These are phyloP conservation scores for Drosophila suboccidentalis DNA, from an alignment of 2,888 invertebrate species.

Conservation along the genomic window DNA sequence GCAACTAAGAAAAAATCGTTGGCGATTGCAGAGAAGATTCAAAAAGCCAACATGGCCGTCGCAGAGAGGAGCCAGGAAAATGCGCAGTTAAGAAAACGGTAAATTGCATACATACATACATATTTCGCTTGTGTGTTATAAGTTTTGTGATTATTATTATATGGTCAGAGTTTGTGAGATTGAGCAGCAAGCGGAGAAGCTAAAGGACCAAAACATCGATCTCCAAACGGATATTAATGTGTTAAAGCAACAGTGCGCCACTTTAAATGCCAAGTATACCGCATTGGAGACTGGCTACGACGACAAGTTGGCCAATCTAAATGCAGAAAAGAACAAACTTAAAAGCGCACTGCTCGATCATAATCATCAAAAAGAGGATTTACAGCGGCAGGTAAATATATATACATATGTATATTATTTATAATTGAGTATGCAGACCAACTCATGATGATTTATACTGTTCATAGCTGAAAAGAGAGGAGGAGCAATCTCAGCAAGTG, in stretches of 20 bases:
- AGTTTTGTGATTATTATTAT: background rate
- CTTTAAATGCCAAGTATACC: constrained; percentile 1
- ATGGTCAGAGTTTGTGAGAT: background rate
- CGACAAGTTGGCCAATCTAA: background rate
- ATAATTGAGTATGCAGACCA: background rate
- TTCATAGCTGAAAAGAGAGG: background rate
- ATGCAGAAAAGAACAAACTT: background rate
- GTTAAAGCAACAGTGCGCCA: background rate
- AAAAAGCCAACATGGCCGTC: constrained; percentile 1
- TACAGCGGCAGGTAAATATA: constrained; percentile 13
- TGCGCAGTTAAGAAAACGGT: constrained; percentile 20
- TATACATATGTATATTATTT: background rate
- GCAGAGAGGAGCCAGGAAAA: constrained; percentile 19
- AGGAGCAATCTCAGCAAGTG: background rate
- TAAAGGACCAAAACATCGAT: background rate
- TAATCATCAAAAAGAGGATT: background rate
- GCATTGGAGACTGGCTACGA: constrained; percentile 33
- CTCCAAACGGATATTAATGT: background rate
- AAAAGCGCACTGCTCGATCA: background rate
- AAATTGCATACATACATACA: no score
- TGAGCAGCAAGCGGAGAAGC: background rate
- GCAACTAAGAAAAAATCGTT: background rate
- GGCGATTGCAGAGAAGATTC: constrained; percentile 6
- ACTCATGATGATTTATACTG: background rate
- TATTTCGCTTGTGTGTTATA: background rate